Base-by-base conservation (phyloP, 2,113 vertebrate genomes). In the Campylomormyrus numenius region DNA sequence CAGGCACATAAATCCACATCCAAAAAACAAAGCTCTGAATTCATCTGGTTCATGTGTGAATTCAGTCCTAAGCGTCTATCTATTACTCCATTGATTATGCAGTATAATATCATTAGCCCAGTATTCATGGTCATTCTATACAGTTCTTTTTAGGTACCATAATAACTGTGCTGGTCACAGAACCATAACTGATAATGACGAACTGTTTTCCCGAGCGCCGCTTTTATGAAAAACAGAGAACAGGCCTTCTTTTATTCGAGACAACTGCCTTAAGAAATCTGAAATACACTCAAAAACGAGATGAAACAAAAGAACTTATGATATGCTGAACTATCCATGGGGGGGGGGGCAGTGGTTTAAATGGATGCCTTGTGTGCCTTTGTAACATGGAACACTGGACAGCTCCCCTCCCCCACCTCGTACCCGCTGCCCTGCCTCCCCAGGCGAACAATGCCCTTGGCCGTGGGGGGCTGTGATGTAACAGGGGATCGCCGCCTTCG, bases 391-490 rank as follows among this genome's bases (percentile, higher is more conserved):
- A 46, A 62, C 39, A 24, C n/a, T 42, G 53, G 24, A 5, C 49
- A 66, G 58, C 31, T 13, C 27, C 50, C 85, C 27, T 87, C 49
- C 50, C 48, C 27, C 49, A 6, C n/a, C 85, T 27, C 50, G 49
- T 31, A 48, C 85, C 85, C 49, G 15, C 50, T 27, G 48, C 85
- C 31, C n/a, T 11, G 83, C 24, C 45, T 15, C 45, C 46, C 85
- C 48, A 53, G 50, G 21, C 24, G 10, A 87, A 87, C 86, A 66
- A 88, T 88, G 87, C 42, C 15, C 53, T 66, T 88, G 87, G 87
- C 87, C 21, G 11, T 15, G 49, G 17, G 39, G 31, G 21, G 53
- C 4, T 56, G 11, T 87, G 85, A 87, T 87, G 85, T 87, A 87
- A 87, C 50, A 35, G 27, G 31, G 53, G 53, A 45, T 39, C 5